These are phyloP conservation scores for Ceuthmochares aereus DNA, from an alignment of 2,113 vertebrate species.

Conservation along the genomic window DNA sequence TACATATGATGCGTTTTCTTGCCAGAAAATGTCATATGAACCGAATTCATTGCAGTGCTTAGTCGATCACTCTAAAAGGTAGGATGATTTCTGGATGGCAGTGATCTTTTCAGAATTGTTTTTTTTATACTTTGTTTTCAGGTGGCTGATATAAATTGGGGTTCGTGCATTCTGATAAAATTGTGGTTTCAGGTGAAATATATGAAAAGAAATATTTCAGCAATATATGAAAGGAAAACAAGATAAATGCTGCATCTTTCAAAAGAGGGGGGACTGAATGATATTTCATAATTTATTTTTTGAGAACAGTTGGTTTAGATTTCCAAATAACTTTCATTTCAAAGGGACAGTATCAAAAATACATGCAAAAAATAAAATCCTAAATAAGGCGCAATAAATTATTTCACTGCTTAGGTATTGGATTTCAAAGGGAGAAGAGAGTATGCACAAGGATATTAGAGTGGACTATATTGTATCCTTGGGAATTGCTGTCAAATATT, in stretches of 20 bases:
- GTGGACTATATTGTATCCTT: constrained; percentile 80
- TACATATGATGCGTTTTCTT: not conserved
- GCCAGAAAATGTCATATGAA: not conserved
- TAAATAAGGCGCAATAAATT: constrained; percentile 84
- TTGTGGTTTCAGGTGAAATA: not conserved
- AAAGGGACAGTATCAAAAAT: constrained; percentile 79
- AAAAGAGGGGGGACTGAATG: constrained; percentile 44
- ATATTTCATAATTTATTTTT: constrained; percentile 67
- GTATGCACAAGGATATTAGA: constrained; percentile 78
- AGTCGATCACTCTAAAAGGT: not conserved
- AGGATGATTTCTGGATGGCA: not conserved
- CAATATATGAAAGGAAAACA: not conserved
- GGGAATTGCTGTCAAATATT: constrained; percentile 87
- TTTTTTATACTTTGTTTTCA: not conserved
- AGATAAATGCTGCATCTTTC: not conserved
- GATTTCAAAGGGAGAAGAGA: constrained; percentile 82
- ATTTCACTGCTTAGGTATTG: constrained; percentile 82
- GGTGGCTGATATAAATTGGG: not conserved
- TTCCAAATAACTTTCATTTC: constrained; percentile 76
- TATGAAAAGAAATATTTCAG: not conserved
- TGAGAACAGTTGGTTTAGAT: constrained; percentile 82
- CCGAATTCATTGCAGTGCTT: not conserved
- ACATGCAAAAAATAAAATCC: constrained; percentile 81
- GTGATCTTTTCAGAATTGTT: not conserved
- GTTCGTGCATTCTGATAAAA: not conserved